phyloP scores from a whole-genome alignment of 92 coral and sea anemone genomes.

The Anthopleura xanthogrammica region DNA sequence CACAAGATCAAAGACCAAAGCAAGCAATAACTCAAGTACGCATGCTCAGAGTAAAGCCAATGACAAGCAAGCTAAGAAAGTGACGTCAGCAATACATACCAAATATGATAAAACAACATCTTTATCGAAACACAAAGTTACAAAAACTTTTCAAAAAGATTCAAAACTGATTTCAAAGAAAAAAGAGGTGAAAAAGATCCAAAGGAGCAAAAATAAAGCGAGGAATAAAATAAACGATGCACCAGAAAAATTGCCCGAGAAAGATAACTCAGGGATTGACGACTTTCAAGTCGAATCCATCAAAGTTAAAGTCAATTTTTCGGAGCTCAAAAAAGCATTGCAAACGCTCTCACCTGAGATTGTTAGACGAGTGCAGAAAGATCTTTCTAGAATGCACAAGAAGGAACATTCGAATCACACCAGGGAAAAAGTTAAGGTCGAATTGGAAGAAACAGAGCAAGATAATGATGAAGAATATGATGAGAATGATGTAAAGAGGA shows the following conservation, averaged over 20 bases:
- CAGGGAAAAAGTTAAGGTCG: conserved; percentile 5
- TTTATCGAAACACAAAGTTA: not conserved
- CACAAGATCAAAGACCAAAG: not conserved
- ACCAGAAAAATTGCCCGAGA: not conserved
- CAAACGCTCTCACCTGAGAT: conserved; percentile 35
- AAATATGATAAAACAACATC: not conserved
- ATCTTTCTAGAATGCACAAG: conserved; percentile 25
- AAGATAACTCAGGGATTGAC: not conserved
- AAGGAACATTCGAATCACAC: not conserved
- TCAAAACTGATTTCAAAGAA: not conserved
- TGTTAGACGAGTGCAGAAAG: conserved; percentile 23
- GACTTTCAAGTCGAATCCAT: conserved; percentile 42
- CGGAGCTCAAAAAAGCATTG: conserved; percentile 39
- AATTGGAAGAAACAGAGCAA: conserved; percentile 11
- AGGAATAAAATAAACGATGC: conserved; percentile 5
- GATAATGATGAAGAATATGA: not conserved
- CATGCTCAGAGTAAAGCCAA: conserved; percentile 2
- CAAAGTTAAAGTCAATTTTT: conserved; percentile 41
- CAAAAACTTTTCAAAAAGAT: not conserved
- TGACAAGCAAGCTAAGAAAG: not conserved
- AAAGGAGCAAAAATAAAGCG: conserved; percentile 1
- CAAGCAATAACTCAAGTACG: not conserved
- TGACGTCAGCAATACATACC: not conserved
- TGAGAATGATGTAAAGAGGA: conserved; percentile 3
- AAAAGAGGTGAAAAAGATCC: not conserved